phyloP scores from a whole-genome alignment of 35 echinoderm and acorn worm genomes.

The Hemicentrotus pulcherrimus region DNA sequence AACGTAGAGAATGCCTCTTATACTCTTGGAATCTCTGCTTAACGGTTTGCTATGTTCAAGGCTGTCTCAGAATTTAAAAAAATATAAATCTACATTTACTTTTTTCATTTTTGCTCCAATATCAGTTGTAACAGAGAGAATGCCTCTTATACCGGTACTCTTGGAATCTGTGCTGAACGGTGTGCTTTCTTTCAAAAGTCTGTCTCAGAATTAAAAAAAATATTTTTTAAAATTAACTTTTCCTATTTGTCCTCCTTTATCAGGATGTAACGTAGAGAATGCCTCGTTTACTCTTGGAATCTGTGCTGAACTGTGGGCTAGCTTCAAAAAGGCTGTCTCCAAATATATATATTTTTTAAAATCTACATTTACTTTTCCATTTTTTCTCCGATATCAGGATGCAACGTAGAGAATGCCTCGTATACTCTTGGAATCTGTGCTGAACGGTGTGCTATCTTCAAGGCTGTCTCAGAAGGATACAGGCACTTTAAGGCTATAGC shows the following conservation, averaged over 20 bases:
- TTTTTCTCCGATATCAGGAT: constrained; percentile 53
- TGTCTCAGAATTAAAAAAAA: too few species aligned
- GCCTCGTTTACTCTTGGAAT: constrained; percentile 75
- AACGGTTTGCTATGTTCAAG: constrained; percentile 84
- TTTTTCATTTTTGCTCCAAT: too few species aligned
- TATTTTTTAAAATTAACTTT: too few species aligned
- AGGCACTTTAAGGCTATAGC: constrained; percentile 76
- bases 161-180: constrained; percentile 84
- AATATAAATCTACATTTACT: too few species aligned
- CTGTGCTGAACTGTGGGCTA: constrained; percentile 92
- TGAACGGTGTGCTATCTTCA: constrained; percentile 92
- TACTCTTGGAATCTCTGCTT: constrained; percentile 76
- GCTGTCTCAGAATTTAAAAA: too few species aligned
- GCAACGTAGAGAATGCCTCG: constrained; percentile 97
- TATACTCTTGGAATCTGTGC: constrained; percentile 84
- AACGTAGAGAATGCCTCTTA: constrained; percentile 98
- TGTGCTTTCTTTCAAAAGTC: constrained; percentile 89
- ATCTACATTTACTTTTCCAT: neutral
- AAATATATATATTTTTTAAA: too few species aligned
- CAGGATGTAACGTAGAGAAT: constrained; percentile 99
- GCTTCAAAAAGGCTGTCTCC: constrained; percentile 77
- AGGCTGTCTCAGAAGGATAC: constrained; percentile 83
- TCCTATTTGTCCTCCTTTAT: neutral
- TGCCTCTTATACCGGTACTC: too few species aligned
- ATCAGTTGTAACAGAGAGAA: constrained; percentile 95